A percentile compares a stretch with the other conserved stretches of the same genome.
Evolutionary conservation across 2,113 vertebrate genomes (phyloP).

Genomic region (Coreoperca whiteheadi): DNA sequence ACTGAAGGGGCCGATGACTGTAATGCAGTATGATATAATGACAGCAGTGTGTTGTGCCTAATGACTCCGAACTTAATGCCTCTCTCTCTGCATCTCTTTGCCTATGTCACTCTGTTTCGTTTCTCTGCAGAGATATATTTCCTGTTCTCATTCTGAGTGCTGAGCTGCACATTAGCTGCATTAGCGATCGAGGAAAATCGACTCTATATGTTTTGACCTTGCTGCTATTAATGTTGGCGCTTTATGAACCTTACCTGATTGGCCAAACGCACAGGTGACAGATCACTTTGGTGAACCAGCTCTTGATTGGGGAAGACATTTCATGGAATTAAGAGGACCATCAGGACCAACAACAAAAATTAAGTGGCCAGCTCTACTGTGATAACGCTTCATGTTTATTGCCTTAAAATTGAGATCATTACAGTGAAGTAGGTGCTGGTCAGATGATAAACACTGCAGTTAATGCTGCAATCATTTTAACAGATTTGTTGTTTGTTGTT

Average conservation of each 20-base stretch:
- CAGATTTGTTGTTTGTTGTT: background rate
- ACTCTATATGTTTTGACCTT: slow-evolving; percentile 65
- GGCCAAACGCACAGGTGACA: slow-evolving; percentile 18
- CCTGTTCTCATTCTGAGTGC: slow-evolving; percentile 38
- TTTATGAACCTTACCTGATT: slow-evolving; percentile 42
- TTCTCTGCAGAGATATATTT: slow-evolving; percentile 41
- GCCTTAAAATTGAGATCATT: slow-evolving; percentile 30
- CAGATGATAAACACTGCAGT: slow-evolving; percentile 42
- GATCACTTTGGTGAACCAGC: background rate
- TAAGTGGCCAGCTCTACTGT: background rate
- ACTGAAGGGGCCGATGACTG: slow-evolving; percentile 63
- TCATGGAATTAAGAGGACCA: slow-evolving; percentile 8
- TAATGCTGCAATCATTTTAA: slow-evolving; percentile 15
- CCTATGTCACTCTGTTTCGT: slow-evolving; percentile 28
- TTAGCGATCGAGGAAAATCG: slow-evolving; percentile 33
- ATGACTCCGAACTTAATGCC: slow-evolving; percentile 67
- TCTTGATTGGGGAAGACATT: slow-evolving; percentile 19
- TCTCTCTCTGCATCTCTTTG: slow-evolving; percentile 48
- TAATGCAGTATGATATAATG: slow-evolving; percentile 57
- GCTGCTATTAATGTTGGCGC: slow-evolving; percentile 33
- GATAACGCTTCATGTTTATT: background rate
- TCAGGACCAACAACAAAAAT: slow-evolving; percentile 27
- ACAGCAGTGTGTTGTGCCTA: slow-evolving; percentile 57
- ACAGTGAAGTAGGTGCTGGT: slow-evolving; percentile 1
- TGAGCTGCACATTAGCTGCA: slow-evolving; percentile 60